Evolutionary conservation across 2,113 vertebrate genomes (phyloP), one percentile per base, ranked within the genome.

Genomic region (Alligator mississippiensis): DNA sequence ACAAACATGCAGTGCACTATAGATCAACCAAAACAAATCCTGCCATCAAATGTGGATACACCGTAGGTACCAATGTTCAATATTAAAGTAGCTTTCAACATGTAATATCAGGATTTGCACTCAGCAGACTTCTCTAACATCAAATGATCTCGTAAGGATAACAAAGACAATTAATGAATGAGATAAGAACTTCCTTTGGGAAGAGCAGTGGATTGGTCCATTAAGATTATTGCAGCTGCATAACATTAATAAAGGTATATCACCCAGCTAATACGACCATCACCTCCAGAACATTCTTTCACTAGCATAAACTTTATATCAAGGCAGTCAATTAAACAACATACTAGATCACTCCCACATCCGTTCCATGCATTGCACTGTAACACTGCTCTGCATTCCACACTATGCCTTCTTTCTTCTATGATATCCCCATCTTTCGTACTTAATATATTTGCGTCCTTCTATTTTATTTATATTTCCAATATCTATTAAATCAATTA

Each of bases 101-200:
- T 83, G 77, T 30, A 7, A 47, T 87, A 84, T 75, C 90, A 81
- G 72, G 84, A 27, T 58, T 70, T 95, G 92, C 85, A 88, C 87
- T 92, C 93, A 14, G 0, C 10, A 47, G 88, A 77, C n/a, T 89
- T 84, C 88, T 5, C 34, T 27, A 89, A 95, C 75, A 94, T 95
- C 92, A 96, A 90, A 93, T 95, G 95, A 97, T 94, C 87, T 93
- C 87, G 24, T 93, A 95, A 93, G 88, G 79, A 79, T 91, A 68
- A 84, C 94, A 79, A 95, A 96, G 90, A 91, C 90, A 95, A 94
- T 94, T 96, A 97, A 97, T 97, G 97, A 94, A 94, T 90, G 91
- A 96, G 91, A 91, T 95, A 96, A 96, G 81, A 90, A 95, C 93
- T 95, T 93, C 88, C 90, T 96, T 90, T 95, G 86, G 96, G 96